Base-by-base conservation (phyloP, 2,113 vertebrate genomes). In the Acanthisitta chloris region DNA sequence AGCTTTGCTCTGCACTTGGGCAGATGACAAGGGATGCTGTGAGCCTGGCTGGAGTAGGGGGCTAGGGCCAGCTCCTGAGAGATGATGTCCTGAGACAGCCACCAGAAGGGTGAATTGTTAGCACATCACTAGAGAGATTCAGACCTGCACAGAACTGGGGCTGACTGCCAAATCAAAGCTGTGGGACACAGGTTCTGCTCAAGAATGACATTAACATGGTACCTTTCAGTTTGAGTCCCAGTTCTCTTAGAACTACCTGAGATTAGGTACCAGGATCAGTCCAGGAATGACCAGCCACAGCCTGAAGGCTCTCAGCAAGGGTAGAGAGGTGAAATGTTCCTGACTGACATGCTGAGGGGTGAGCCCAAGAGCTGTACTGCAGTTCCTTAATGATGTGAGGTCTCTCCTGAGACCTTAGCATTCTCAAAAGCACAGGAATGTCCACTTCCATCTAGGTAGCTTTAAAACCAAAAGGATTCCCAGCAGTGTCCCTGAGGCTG, bases 151-250 rank as follows among this genome's bases (percentile, higher is more conserved):
- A 72, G 72, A 86, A 8, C 55, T n/a, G 36, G 59, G 45, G 16
- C 45, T 51, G 69, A 4, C 8, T 54, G 57, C 34, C 7, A 10
- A 42, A 36, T 6, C 57, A 59, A 42, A 33, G 61, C 57, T n/a
- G 40, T 34, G 76, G 36, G 29, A 54, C 54, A 49, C 42, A 29
- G 69, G 6, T 57, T 34, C 91, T 81, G 54, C 81, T 54, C 19
- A 2, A 36, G 49, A 28, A 31, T 26, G 42, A 25, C 13, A 20
- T 12, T 55, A 7, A 33, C 55, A 3, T 6, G 4, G 0, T 15
- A 4, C 12, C 23, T 81, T 52, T 65, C 46, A 21, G 26, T 23
- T 3, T 79, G 34, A 72, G 29, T 25, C 67, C 49, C n/a, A 71
- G 57, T 33, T 61, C 14, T 81, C 48, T 51, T 14, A 17, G 17